phyloP scores from a whole-genome alignment of 1,140 invertebrate genomes.

The Augochlora pura region DNA sequence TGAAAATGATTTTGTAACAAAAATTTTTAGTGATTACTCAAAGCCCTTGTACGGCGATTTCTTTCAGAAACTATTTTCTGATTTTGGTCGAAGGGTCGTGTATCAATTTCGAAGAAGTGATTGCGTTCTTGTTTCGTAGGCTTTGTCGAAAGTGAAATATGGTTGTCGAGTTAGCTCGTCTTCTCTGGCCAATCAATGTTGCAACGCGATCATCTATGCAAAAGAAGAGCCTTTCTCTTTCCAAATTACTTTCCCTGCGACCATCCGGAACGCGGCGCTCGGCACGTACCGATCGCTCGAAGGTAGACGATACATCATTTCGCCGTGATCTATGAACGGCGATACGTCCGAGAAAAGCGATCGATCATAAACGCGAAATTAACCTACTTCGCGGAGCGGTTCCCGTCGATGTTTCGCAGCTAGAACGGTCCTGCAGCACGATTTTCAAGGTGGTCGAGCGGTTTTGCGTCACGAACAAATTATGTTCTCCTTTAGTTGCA shows the following conservation, averaged over 20 bases:
- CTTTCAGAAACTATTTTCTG: too few species aligned
- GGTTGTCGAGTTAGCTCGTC: not conserved
- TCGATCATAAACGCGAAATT: not conserved
- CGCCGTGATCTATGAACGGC: not conserved
- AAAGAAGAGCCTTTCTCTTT: conserved; percentile 70
- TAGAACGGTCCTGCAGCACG: not conserved
- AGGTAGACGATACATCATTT: not conserved
- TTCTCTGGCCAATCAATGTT: conserved; percentile 36
- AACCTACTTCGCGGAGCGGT: not conserved
- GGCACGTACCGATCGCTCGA: conserved; percentile 10
- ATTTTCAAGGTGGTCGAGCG: not conserved
- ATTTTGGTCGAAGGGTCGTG: too few species aligned
- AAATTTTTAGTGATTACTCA: too few species aligned
- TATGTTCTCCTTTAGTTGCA: too few species aligned
- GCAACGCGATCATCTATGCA: conserved; percentile 53
- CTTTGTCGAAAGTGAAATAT: too few species aligned
- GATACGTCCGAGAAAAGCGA: not conserved
- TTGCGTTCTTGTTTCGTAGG: too few species aligned
- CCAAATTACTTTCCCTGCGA: conserved; percentile 67
- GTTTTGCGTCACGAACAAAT: not conserved
- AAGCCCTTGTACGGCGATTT: too few species aligned
- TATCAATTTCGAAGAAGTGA: too few species aligned
- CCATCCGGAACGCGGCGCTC: not conserved
- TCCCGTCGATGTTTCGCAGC: not conserved
- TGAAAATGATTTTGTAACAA: too few species aligned